Base-by-base conservation (phyloP, 2,888 invertebrate genomes). In the Cantharis rustica region DNA sequence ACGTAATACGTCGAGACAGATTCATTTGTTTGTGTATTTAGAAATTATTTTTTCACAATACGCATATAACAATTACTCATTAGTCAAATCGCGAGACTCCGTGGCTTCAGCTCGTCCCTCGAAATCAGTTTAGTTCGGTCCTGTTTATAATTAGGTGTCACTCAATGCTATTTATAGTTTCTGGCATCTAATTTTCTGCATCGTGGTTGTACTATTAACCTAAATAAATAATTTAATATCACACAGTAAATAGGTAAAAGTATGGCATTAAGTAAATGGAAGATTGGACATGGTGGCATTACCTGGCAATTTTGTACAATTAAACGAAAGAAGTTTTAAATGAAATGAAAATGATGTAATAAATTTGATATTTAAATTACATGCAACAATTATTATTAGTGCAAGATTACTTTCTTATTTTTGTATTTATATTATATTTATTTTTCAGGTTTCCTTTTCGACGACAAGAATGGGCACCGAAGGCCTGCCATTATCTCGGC, bases 401-500 rank as follows among this genome's bases (percentile, higher is more conserved):
- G 47, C 47, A 47, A 47, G 47, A 47, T 47, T 47, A n/a, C 47
- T 47, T 47, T 47, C 47, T 47, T 47, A 31, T 31, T 31, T 31
- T 31, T 31, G 13, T 31, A 31, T 47, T 47, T 47, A 47, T 47
- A 47, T 47, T 23, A 47, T n/a, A 13, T 79, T 73, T 79, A 15
- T 69, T 75, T 87, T 87, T 10, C 83, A 88, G 88, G 83, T 87
- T 71, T 83, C 86, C 81, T 83, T 81, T 81, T 84, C 84, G 74
- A 66, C 64, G 23, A 66, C 64, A 78, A 82, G 84, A 81, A 83
- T 86, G 84, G 84, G 82, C 79, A 83, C 86, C 85, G 87, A 85
- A 81, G 87, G 87, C 86, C 84, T 87, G 85, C 88, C 88, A n/a
- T 69, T 86, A 61, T 79, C 81, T 69, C 83, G 85, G 82, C 85